A percentile compares a stretch with the other conserved stretches of the same genome.
phyloP scores from a whole-genome alignment of 2,113 vertebrate genomes.

The Rattus rattus region DNA sequence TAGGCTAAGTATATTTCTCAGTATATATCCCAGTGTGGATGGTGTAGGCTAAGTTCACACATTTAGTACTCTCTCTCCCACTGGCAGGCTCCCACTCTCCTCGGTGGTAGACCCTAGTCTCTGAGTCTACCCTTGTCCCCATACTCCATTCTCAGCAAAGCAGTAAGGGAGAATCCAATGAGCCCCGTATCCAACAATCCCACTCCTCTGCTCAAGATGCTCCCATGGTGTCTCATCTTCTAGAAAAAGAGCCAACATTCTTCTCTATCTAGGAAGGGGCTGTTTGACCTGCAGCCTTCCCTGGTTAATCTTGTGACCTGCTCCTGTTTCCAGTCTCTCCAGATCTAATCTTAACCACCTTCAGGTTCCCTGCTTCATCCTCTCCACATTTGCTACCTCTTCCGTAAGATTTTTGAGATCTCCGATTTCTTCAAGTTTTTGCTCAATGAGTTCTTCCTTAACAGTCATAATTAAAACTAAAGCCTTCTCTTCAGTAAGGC shows the following conservation, averaged over 20 bases:
- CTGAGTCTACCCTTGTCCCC: neutral
- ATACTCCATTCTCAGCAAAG: neutral
- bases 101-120: neutral
- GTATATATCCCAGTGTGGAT: neutral
- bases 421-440: constrained; percentile 8
- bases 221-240: neutral
- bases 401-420: neutral
- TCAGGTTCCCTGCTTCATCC: no score
- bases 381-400: neutral
- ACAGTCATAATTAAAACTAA: neutral
- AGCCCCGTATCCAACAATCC: neutral
- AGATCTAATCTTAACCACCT: neutral
- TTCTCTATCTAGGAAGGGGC: neutral
- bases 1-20: neutral
- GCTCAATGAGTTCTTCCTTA: neutral
- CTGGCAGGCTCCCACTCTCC: neutral
- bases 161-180: neutral
- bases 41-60: neutral
- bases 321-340: neutral
- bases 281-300: neutral
- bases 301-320: neutral
- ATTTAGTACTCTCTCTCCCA: neutral
- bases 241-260: neutral
- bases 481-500: neutral
- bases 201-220: neutral